These are phyloP conservation scores for Tyto alba DNA, from an alignment of 2,113 vertebrate genomes.

Conservation along the genomic window DNA sequence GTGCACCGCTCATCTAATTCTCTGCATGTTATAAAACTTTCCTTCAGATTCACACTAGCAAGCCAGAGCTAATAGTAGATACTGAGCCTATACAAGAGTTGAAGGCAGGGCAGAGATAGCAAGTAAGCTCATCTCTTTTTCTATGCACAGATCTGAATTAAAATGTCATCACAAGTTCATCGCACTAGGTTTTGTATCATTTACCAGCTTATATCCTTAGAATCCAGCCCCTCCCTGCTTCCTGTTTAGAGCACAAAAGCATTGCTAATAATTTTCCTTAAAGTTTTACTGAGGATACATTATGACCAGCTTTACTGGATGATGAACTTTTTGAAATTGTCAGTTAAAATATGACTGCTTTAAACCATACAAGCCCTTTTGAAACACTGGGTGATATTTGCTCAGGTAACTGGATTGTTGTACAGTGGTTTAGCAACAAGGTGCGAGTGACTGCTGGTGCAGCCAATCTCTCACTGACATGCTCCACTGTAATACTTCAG, in stretches of 20 bases:
- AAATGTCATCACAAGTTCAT: background rate
- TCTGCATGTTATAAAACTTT: constrained; percentile 1
- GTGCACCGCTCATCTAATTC: background rate
- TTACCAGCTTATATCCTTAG: background rate
- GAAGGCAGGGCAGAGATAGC: background rate
- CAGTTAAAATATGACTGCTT: background rate
- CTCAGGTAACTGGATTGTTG: background rate
- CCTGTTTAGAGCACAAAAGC: background rate
- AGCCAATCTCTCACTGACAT: background rate
- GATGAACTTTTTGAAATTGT: background rate
- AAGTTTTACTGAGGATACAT: background rate
- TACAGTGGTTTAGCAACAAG: background rate
- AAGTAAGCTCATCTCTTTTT: background rate
- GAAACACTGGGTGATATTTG: background rate
- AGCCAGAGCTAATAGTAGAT: background rate
- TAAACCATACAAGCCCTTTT: background rate
- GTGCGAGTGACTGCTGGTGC: rapidly evolving
- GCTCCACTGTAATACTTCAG: background rate
- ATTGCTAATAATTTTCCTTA: background rate
- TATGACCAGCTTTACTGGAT: background rate
- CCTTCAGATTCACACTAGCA: background rate
- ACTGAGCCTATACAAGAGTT: background rate
- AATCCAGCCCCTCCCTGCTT: background rate
- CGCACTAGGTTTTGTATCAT: background rate
- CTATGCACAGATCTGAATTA: background rate